Percentiles rank a stretch among this genome's conserved stretches.
These are phyloP conservation scores for Lethocerus indicus DNA, from an alignment of 1,140 invertebrate species.

Conservation along the genomic window DNA sequence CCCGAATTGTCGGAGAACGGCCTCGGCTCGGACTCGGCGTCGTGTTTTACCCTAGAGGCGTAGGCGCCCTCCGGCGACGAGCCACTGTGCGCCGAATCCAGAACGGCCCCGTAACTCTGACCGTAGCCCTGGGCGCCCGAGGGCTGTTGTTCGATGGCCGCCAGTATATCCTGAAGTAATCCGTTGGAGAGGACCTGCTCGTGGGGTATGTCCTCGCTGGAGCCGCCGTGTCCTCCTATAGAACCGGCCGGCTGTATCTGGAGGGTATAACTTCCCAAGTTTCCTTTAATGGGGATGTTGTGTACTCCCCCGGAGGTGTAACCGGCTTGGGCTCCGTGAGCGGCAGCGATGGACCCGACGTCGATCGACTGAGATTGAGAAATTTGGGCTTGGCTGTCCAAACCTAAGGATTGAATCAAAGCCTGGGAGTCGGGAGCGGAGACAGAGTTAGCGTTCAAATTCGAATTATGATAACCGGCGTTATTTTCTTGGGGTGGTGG, in stretches of 20 bases:
- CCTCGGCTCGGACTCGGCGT: too few relatives aligned
- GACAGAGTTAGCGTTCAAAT: too few relatives aligned
- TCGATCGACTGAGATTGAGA: slow-evolving; percentile 9
- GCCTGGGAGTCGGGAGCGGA: background rate
- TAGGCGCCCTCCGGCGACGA: too few relatives aligned
- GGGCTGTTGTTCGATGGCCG: slow-evolving; percentile 46
- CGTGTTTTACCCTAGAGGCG: background rate
- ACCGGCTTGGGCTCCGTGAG: background rate
- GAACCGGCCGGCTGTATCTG: slow-evolving; percentile 42
- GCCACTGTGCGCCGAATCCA: slow-evolving; percentile 7
- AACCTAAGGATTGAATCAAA: slow-evolving; percentile 13
- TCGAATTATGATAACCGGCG: too few relatives aligned
- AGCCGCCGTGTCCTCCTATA: slow-evolving; percentile 26
- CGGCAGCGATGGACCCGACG: slow-evolving; percentile 1
- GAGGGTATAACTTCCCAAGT: slow-evolving; percentile 44
- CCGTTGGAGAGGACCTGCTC: slow-evolving; percentile 59
- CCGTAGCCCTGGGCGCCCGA: slow-evolving; percentile 6
- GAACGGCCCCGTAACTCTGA: background rate
- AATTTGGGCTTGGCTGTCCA: slow-evolving; percentile 1
- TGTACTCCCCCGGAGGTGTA: background rate
- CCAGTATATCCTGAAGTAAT: slow-evolving; percentile 55
- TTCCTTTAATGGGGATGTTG: slow-evolving; percentile 40
- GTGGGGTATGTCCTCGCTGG: slow-evolving; percentile 32
- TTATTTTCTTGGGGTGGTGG: too few relatives aligned
- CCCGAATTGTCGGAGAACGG: too few relatives aligned